Conservation (phyloP, 2,797 vertebrate species). For the Naso thynnoides region DNA sequence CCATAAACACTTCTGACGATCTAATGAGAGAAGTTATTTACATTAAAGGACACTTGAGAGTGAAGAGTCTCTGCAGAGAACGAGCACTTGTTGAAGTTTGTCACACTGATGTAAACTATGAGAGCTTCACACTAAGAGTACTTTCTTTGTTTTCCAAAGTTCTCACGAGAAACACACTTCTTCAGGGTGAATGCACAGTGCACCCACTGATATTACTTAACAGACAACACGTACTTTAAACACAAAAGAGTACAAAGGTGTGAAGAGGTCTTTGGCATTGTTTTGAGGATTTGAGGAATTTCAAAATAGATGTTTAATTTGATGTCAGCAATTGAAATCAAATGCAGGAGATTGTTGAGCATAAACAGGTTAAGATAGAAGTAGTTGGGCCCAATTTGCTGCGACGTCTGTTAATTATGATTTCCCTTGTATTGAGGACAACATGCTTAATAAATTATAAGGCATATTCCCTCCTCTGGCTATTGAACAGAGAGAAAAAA, state of each 20-base stretch:
- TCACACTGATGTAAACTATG: slow-evolving; percentile 24
- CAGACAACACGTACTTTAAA: neutral
- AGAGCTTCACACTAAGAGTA: slow-evolving; percentile 18
- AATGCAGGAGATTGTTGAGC: slow-evolving; percentile 13
- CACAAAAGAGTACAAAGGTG: neutral
- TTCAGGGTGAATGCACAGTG: slow-evolving; percentile 25
- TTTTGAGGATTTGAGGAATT: slow-evolving; percentile 18
- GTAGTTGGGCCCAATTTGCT: slow-evolving; percentile 17
- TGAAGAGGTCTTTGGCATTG: neutral
- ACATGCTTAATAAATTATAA: slow-evolving; percentile 74
- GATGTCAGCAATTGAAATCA: slow-evolving; percentile 16
- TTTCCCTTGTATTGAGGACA: slow-evolving; percentile 69
- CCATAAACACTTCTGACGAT: slow-evolving; percentile 35
- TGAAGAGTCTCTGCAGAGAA: slow-evolving; percentile 43
- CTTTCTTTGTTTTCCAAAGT: slow-evolving; percentile 28
- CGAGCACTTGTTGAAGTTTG: slow-evolving; percentile 33
- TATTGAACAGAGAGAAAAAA: slow-evolving; percentile 70
- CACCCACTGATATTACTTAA: neutral
- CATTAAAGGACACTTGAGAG: slow-evolving; percentile 52
- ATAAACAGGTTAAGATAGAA: slow-evolving; percentile 8
- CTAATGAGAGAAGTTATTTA: slow-evolving; percentile 66
- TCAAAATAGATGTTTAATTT: slow-evolving; percentile 28
- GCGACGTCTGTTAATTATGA: slow-evolving; percentile 53
- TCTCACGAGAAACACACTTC: slow-evolving; percentile 18
- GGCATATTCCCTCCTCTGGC: slow-evolving; percentile 66